Conservation (phyloP, 2,888 invertebrate species). For the Oxycera nigricornis region DNA sequence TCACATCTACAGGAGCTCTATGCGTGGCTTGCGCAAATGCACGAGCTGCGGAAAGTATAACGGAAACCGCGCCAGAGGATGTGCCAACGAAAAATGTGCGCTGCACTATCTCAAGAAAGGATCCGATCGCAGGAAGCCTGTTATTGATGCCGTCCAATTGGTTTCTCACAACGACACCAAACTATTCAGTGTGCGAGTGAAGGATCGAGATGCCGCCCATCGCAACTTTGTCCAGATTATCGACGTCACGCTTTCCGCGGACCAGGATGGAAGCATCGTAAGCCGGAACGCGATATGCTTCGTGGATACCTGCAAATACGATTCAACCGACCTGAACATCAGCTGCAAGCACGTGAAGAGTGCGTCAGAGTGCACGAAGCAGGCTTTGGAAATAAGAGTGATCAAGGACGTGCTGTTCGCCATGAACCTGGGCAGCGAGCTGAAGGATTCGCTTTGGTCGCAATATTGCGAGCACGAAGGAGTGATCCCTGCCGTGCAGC, state of each 20-base stretch:
- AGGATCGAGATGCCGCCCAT: slow-evolving; percentile 73
- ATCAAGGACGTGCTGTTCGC: slow-evolving; percentile 55
- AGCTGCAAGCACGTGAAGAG: slow-evolving; percentile 57
- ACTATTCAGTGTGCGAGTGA: slow-evolving; percentile 73
- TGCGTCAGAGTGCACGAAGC: slow-evolving; percentile 48
- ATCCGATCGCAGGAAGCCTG: slow-evolving; percentile 26
- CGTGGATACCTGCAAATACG: slow-evolving; percentile 55
- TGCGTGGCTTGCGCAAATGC: slow-evolving; percentile 75
- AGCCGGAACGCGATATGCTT: slow-evolving; percentile 55
- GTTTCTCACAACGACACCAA: slow-evolving; percentile 68
- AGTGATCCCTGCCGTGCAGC: slow-evolving; percentile 56
- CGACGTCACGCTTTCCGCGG: slow-evolving; percentile 58
- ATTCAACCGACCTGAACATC: slow-evolving; percentile 49
- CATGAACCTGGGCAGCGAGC: slow-evolving; percentile 55
- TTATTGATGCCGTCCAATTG: slow-evolving; percentile 61
- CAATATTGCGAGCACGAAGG: slow-evolving; percentile 54
- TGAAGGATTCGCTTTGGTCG: slow-evolving; percentile 57
- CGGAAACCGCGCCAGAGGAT: slow-evolving; percentile 76
- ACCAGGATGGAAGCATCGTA: slow-evolving; percentile 56
- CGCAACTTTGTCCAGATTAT: slow-evolving; percentile 75
- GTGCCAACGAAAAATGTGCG: slow-evolving; percentile 76
- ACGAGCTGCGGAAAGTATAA: slow-evolving; percentile 77
- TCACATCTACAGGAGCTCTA: slow-evolving; percentile 45
- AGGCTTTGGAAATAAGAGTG: slow-evolving; percentile 54
- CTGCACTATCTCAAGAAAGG: slow-evolving; percentile 28